Evolutionary conservation across 2,888 invertebrate genomes (phyloP).

Genomic region (Amblyjoppa proteus): DNA sequence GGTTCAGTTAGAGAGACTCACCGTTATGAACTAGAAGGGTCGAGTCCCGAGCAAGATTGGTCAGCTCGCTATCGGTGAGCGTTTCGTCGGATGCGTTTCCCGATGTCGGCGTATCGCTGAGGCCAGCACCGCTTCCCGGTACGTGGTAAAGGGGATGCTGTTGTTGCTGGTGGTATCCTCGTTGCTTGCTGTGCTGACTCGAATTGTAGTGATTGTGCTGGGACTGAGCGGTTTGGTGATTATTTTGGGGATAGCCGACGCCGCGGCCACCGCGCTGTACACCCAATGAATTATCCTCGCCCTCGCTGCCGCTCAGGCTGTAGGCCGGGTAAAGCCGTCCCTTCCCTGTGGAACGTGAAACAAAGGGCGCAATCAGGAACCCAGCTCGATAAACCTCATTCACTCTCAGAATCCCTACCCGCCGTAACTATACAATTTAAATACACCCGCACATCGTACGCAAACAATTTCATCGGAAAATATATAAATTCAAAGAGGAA

Average conservation of each 20-base stretch:
- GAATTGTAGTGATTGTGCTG: conserved; percentile 83
- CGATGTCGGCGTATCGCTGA: conserved; percentile 93
- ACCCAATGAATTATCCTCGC: conserved; percentile 87
- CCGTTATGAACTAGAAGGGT: conserved; percentile 94
- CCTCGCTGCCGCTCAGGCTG: conserved; percentile 92
- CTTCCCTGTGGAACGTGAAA: conserved; percentile 87
- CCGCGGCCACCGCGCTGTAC: conserved; percentile 81
- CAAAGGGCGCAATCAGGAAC: conserved; percentile 69
- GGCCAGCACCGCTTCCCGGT: conserved; percentile 86
- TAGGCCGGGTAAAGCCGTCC: conserved; percentile 93
- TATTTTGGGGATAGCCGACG: conserved; percentile 86
- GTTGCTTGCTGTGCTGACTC: conserved; percentile 85
- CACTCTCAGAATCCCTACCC: conserved; percentile 46
- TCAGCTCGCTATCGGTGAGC: conserved; percentile 93
- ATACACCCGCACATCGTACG: conserved; percentile 22
- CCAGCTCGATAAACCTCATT: conserved; percentile 69
- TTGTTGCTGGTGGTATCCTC: conserved; percentile 86
- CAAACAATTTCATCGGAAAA: conserved; percentile 44
- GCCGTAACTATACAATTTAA: conserved; percentile 46
- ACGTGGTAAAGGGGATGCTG: conserved; percentile 83
- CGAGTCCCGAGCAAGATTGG: conserved; percentile 91
- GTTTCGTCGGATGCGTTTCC: conserved; percentile 91
- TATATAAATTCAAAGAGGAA: conserved; percentile 19
- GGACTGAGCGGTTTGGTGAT: conserved; percentile 80
- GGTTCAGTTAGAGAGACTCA: conserved; percentile 83